Evolutionary conservation across 2,113 vertebrate species (phyloP), one percentile per base, ranked within the genome.

Genomic region (Bucco capensis): DNA sequence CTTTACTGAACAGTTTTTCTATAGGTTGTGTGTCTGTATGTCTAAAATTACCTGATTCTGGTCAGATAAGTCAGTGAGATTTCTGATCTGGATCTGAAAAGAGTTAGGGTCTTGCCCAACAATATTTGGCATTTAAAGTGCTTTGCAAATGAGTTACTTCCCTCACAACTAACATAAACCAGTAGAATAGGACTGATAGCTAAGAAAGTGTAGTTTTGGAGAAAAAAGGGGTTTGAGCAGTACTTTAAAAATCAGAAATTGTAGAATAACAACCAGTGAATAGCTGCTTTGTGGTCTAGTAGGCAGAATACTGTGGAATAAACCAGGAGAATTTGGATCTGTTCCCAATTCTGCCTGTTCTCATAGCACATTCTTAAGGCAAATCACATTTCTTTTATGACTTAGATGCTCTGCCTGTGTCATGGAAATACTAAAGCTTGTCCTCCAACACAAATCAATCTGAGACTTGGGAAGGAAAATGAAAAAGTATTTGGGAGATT

Each of bases 271-370:
- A 67, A 65, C 44, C 37, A 77, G 19, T 67, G 61, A 92, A 70
- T 88, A 58, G 69, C 51, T 81, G 47, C 83, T 86, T 90, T 96
- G 83, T 93, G 23, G 50, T 77, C n/a, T 42, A 61, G 35, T 86
- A 79, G 70, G 58, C 24, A 64, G 65, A 88, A 54, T 0, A 0
- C 69, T 53, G 28, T 51, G 47, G 69, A 66, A 58, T 46, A 87
- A 87, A 83, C 18, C 23, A 49, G 35, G 58, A 92, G 33, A 84
- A 76, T 58, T 72, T 82, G 79, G 46, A 89, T 91, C 21, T 30
- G 46, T 86, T 94, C 62, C 50, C 0, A 0, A 70, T 92, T 72
- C 51, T 84, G 40, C 9, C 61, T 81, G 33, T 57, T 85, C 44
- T 87, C 51, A 19, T 21, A 64, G 42, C n/a, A 42, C n/a, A 21